A percentile compares a stretch with the other conserved stretches of the same genome.
These are phyloP conservation scores for Pempheris klunzingeri DNA, from an alignment of 2,797 vertebrate species.

Conservation along the genomic window DNA sequence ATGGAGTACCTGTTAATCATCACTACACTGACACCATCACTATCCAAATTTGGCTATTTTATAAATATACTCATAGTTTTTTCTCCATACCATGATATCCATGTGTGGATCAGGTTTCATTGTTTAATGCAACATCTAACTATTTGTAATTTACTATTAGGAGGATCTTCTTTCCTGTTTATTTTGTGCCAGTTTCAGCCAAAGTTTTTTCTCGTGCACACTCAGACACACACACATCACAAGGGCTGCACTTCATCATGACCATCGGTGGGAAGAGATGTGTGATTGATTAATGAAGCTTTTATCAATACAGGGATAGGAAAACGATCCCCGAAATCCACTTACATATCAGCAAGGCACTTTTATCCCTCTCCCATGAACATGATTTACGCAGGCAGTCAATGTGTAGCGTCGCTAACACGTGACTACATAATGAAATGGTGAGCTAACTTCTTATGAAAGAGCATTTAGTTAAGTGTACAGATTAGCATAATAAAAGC, in stretches of 20 bases:
- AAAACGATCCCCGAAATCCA: conserved; percentile 67
- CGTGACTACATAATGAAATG: conserved; percentile 76
- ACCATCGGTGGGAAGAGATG: conserved; percentile 56
- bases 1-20: conserved; percentile 26
- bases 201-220: conserved; percentile 4
- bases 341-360: conserved; percentile 72
- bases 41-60: conserved; percentile 17
- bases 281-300: conserved; percentile 73
- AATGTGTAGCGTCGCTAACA: conserved; percentile 55
- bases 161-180: neutral
- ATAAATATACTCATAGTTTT: conserved; percentile 41
- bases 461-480: conserved; percentile 79
- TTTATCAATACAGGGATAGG: conserved; percentile 69
- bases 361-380: conserved; percentile 69
- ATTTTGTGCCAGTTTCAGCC: neutral
- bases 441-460: conserved; percentile 66
- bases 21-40: conserved; percentile 18
- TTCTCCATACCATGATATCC: conserved; percentile 20
- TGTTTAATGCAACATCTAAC: conserved; percentile 30
- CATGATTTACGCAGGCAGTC: conserved; percentile 75
- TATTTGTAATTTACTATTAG: conserved; percentile 16
- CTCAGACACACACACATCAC: neutral
- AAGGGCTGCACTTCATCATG: conserved; percentile 39
- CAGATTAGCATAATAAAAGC: conserved; percentile 82
- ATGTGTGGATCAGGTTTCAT: conserved; percentile 23